Percentiles rank a stretch among this genome's conserved stretches.
phyloP scores from a whole-genome alignment of 2,888 invertebrate species.

The Apamea epomidion region DNA sequence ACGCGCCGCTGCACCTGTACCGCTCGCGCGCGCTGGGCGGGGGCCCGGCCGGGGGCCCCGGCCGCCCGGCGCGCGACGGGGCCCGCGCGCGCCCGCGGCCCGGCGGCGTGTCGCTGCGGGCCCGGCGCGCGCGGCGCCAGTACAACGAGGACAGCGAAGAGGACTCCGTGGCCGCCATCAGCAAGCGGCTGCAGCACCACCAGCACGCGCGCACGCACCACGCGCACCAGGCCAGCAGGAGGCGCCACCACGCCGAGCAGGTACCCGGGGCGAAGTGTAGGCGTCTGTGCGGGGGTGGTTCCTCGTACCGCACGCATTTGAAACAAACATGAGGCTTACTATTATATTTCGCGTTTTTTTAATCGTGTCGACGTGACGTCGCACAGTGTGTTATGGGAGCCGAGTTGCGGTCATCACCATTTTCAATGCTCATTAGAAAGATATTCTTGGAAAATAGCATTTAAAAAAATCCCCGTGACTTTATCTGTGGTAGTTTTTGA shows the following conservation, averaged over 20 bases:
- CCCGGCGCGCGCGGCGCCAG: conserved; percentile 81
- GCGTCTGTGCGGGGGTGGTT: neutral
- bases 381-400: too few relatives aligned
- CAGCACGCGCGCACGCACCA: conserved; percentile 68
- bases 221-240: conserved; percentile 64
- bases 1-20: conserved; percentile 82
- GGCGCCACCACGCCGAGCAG: conserved; percentile 59
- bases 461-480: too few relatives aligned
- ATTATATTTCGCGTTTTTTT: neutral
- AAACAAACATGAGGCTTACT: neutral
- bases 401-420: too few relatives aligned
- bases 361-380: neutral
- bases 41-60: too few relatives aligned
- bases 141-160: conserved; percentile 92
- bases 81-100: conserved; percentile 51
- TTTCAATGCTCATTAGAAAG: too few relatives aligned
- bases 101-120: conserved; percentile 78
- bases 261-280: conserved; percentile 14
- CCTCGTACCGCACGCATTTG: neutral
- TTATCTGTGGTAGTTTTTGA: too few relatives aligned
- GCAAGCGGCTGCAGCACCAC: conserved; percentile 81
- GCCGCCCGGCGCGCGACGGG: too few relatives aligned
- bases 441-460: too few relatives aligned
- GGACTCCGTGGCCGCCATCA: conserved; percentile 86
- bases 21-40: conserved; percentile 71